Evolutionary conservation across 2,797 vertebrate genomes (phyloP).

Genomic region (Gymnocypris eckloni): DNA sequence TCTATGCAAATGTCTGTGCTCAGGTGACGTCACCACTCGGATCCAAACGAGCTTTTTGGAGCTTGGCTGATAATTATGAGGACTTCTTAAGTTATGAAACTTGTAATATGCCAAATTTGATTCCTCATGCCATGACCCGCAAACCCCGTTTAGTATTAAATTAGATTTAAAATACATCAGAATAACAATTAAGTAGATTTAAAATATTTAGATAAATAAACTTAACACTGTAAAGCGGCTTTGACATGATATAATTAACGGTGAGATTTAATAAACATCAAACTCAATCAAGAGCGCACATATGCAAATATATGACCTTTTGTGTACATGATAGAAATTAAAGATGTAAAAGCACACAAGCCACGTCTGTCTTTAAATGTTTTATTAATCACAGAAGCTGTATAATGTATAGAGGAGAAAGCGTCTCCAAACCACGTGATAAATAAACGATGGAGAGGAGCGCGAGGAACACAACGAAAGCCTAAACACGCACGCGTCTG

Average conservation of each 20-base stretch:
- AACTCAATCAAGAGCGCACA: too few relatives aligned
- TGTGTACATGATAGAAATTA: too few relatives aligned
- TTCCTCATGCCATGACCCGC: too few relatives aligned
- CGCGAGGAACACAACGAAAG: conserved; percentile 67
- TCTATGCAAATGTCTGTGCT: not conserved
- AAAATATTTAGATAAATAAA: too few relatives aligned
- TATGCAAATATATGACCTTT: too few relatives aligned
- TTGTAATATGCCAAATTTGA: not conserved
- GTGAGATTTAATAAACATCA: too few relatives aligned
- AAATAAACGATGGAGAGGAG: conserved; percentile 67
- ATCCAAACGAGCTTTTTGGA: not conserved
- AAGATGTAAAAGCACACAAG: not conserved
- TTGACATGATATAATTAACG: too few relatives aligned
- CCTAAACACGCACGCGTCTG: conserved; percentile 65
- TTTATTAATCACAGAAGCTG: conserved; percentile 86
- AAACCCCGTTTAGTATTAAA: not conserved
- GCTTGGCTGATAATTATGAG: not conserved
- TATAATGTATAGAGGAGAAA: conserved; percentile 78
- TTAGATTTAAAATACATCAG: too few relatives aligned
- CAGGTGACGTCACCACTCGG: not conserved
- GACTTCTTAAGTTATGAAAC: too few relatives aligned
- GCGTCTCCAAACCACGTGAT: conserved; percentile 61
- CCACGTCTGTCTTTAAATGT: conserved; percentile 26
- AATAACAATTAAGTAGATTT: too few relatives aligned
- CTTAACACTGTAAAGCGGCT: too few relatives aligned